Conservation (phyloP, 2,113 vertebrate genomes). For the Nibea coibor region DNA sequence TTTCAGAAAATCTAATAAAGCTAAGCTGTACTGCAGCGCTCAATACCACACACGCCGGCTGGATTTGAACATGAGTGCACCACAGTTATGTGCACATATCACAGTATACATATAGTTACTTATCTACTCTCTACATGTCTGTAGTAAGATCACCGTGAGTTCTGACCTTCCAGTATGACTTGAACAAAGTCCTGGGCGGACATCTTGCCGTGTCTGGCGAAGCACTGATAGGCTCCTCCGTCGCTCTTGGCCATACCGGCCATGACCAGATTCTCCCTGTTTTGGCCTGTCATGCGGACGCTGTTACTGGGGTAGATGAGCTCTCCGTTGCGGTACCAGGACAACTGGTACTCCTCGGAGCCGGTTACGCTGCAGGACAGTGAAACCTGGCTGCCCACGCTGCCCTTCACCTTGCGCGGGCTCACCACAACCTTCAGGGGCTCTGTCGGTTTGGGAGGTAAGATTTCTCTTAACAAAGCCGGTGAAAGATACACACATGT, state of each 20-base stretch:
- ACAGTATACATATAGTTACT: no score
- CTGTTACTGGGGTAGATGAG: constrained; percentile 93
- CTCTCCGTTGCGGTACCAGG: constrained; percentile 97
- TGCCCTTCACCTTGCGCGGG: constrained; percentile 95
- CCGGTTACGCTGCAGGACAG: constrained; percentile 94
- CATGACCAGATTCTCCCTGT: constrained; percentile 95
- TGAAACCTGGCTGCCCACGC: constrained; percentile 96
- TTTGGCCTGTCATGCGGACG: constrained; percentile 91
- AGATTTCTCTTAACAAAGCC: not conserved
- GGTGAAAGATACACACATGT: not conserved
- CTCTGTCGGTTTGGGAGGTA: constrained; percentile 81
- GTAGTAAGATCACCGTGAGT: not conserved
- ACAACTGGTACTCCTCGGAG: constrained; percentile 93
- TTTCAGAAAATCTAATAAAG: constrained; percentile 82
- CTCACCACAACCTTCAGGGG: constrained; percentile 93
- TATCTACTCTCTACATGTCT: not conserved
- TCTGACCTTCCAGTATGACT: constrained; percentile 93
- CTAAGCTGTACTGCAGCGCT: constrained; percentile 47
- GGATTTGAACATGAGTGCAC: not conserved
- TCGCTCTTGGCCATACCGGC: constrained; percentile 98
- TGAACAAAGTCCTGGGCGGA: constrained; percentile 97
- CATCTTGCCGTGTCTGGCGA: constrained; percentile 94
- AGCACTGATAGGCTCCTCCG: constrained; percentile 97
- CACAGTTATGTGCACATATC: not conserved
- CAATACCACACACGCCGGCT: constrained; percentile 13